phyloP scores from a whole-genome alignment of 2,113 vertebrate genomes.

The Ctenodactylus gundi region DNA sequence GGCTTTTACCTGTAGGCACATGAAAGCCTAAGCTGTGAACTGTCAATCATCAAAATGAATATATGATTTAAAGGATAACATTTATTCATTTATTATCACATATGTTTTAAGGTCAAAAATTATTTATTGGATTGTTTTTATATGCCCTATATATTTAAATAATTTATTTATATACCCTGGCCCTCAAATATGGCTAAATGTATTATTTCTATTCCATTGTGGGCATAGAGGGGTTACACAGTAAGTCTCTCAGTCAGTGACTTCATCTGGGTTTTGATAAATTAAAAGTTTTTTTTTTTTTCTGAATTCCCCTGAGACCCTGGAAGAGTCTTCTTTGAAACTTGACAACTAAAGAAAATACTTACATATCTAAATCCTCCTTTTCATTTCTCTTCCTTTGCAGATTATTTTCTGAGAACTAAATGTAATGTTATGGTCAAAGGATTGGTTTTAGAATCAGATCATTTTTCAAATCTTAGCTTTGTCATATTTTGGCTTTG shows the following conservation, averaged over 20 bases:
- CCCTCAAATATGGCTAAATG: not conserved
- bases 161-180: no score
- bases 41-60: not conserved
- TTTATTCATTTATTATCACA: not conserved
- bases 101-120: not conserved
- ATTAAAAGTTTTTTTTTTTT: not conserved
- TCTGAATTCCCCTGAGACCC: not conserved
- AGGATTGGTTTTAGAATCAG: not conserved
- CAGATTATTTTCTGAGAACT: not conserved
- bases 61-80: not conserved
- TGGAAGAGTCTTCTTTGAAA: not conserved
- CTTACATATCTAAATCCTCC: not conserved
- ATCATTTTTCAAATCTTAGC: not conserved
- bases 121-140: no score
- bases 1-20: not conserved
- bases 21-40: not conserved
- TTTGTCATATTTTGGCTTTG: not conserved
- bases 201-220: not conserved
- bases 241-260: not conserved
- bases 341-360: not conserved
- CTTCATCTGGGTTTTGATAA: not conserved
- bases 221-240: not conserved
- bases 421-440: not conserved
- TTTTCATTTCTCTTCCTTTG: not conserved
- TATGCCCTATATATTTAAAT: no score